Evolutionary conservation across 1,140 invertebrate genomes (phyloP).

Genomic region (Phymorhynchus buccinoides): DNA sequence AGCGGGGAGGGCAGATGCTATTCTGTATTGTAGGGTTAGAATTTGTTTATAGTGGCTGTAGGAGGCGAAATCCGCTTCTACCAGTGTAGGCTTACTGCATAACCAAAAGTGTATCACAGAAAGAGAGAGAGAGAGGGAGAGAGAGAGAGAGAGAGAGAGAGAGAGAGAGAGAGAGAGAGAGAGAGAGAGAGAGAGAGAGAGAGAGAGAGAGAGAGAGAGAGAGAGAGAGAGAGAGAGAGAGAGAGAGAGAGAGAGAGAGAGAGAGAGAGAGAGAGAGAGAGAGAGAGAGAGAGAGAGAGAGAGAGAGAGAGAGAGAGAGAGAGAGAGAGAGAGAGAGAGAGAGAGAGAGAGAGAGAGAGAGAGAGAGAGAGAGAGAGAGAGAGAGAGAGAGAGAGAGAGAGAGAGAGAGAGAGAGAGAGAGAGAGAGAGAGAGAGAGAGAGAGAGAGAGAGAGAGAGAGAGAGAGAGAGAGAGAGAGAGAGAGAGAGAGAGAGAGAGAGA

Average conservation of each 20-base stretch:
- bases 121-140: conserved; percentile 23
- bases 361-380: conserved; percentile 23
- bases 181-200: no score
- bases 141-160: conserved; percentile 30
- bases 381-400: background rate
- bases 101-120: no score
- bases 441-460: background rate
- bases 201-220: conserved; percentile 6
- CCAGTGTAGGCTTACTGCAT: no score
- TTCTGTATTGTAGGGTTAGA: no score
- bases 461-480: background rate
- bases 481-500: background rate
- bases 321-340: background rate
- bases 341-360: conserved; percentile 21
- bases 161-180: conserved; percentile 28
- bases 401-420: background rate
- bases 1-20: no score
- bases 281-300: conserved; percentile 34
- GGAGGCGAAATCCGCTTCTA: no score
- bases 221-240: background rate
- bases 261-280: conserved; percentile 22
- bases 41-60: no score
- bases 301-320: conserved; percentile 25
- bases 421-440: background rate
- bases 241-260: background rate